phyloP scores from a whole-genome alignment of 1,140 invertebrate genomes.

The Helicorthomorpha holstii region DNA sequence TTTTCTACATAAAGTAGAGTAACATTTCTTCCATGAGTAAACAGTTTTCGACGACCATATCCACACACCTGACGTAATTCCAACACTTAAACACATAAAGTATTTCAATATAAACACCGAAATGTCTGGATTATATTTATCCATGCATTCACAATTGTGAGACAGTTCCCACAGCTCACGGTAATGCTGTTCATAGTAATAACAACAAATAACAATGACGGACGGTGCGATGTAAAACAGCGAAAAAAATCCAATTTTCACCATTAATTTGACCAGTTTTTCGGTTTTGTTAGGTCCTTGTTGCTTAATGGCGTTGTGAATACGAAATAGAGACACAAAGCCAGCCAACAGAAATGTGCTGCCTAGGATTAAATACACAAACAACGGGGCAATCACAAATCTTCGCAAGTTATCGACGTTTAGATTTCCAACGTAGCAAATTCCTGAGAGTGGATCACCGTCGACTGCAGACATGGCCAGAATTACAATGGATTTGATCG shows the following conservation, averaged over 20 bases:
- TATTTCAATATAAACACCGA: constrained; percentile 37
- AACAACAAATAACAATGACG: constrained; percentile 22
- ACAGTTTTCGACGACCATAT: constrained; percentile 42
- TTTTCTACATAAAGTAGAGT: constrained; percentile 16
- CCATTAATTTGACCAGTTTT: constrained; percentile 29
- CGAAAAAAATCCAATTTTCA: constrained; percentile 26
- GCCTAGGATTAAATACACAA: constrained; percentile 28
- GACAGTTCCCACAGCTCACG: constrained; percentile 47
- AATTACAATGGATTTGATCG: constrained; percentile 66
- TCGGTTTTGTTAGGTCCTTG: constrained; percentile 22
- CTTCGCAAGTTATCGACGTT: constrained; percentile 61
- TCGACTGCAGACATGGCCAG: constrained; percentile 65
- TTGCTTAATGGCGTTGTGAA: constrained; percentile 23
- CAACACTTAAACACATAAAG: constrained; percentile 31
- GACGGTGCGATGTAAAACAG: constrained; percentile 25
- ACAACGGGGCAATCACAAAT: constrained; percentile 69
- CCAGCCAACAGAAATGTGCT: constrained; percentile 21
- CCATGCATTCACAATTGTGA: constrained; percentile 35
- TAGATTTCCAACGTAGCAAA: constrained; percentile 53
- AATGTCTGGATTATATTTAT: constrained; percentile 25
- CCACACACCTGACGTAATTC: constrained; percentile 43
- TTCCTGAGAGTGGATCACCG: constrained; percentile 37
- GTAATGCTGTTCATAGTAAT: constrained; percentile 24
- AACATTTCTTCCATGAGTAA: constrained; percentile 45
- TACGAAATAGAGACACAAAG: constrained; percentile 24